phyloP scores from a whole-genome alignment of 2,113 vertebrate species.

The Plotosus lineatus region DNA sequence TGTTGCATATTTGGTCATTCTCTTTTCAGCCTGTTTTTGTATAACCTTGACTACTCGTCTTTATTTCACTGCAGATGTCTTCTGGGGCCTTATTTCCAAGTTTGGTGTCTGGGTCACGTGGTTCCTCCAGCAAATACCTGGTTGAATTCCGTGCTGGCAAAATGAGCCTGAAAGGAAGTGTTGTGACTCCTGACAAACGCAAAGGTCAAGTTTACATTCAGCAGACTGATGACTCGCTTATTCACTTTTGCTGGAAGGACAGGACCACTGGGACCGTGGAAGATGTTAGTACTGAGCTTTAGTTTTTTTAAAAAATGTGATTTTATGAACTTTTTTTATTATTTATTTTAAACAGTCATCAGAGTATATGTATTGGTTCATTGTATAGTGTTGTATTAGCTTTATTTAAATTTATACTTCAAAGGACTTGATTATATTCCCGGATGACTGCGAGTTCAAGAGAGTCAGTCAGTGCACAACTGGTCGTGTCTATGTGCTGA shows the following conservation, averaged over 20 bases:
- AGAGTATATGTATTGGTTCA: not conserved
- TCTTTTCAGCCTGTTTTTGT: not conserved
- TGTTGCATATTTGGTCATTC: not conserved
- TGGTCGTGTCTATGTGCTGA: conserved; percentile 90
- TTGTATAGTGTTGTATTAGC: no score
- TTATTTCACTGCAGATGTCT: conserved; percentile 77
- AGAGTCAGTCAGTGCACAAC: conserved; percentile 91
- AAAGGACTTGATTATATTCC: conserved; percentile 94
- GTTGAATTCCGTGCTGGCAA: conserved; percentile 95
- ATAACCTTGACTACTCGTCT: not conserved
- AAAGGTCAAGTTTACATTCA: conserved; percentile 96
- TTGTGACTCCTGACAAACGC: conserved; percentile 91
- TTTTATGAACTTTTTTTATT: not conserved
- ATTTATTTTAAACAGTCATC: no score
- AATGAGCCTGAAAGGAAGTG: conserved; percentile 92
- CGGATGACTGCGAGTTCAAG: conserved; percentile 96
- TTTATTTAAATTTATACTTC: not conserved
- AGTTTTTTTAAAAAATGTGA: not conserved
- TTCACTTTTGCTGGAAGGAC: conserved; percentile 98
- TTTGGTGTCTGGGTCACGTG: conserved; percentile 89
- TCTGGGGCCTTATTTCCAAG: conserved; percentile 92
- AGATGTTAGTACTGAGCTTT: conserved; percentile 77
- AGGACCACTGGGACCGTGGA: conserved; percentile 88
- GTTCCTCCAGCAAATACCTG: conserved; percentile 92
- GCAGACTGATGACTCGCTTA: conserved; percentile 93